These are phyloP conservation scores for Neotoma lepida DNA, from an alignment of 2,113 vertebrate species.

Conservation along the genomic window DNA sequence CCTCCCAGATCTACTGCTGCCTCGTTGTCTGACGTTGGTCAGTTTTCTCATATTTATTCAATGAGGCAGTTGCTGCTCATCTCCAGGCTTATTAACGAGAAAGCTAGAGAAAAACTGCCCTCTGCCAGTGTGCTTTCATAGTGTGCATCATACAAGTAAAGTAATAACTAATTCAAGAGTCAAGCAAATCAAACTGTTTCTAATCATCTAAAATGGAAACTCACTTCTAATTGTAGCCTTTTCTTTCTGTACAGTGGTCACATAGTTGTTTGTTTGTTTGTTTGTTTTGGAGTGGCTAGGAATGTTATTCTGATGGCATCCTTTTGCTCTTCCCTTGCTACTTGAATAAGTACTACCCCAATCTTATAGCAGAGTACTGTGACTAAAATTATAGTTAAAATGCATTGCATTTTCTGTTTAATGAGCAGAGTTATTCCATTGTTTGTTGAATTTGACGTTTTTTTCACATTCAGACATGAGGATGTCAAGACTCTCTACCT, in stretches of 20 bases:
- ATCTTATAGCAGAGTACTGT: constrained; percentile 5
- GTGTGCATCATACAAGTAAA: constrained; percentile 52
- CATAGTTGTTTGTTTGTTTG: neutral
- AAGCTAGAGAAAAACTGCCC: constrained; percentile 37
- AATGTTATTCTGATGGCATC: constrained; percentile 20
- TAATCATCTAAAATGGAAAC: constrained; percentile 52
- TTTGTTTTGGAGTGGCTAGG: neutral
- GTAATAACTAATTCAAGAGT: constrained; percentile 56
- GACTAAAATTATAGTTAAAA: constrained; percentile 47
- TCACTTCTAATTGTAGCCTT: constrained; percentile 55
- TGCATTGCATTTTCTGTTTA: constrained; percentile 53
- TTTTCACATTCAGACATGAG: neutral
- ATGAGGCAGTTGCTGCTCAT: constrained; percentile 28
- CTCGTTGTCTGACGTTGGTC: constrained; percentile 1
- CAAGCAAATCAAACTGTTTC: constrained; percentile 56
- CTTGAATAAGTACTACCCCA: neutral
- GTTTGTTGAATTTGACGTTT: constrained; percentile 53
- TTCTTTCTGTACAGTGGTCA: constrained; percentile 29
- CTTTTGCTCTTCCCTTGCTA: constrained; percentile 28
- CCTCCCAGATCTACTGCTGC: neutral
- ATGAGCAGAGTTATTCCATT: constrained; percentile 50
- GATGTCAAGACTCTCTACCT: neutral
- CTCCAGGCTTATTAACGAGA: neutral
- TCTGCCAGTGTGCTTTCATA: constrained; percentile 30
- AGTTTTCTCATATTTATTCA: constrained; percentile 43